Conservation (phyloP, 2,888 invertebrate genomes). For the Andrena dorsata region DNA sequence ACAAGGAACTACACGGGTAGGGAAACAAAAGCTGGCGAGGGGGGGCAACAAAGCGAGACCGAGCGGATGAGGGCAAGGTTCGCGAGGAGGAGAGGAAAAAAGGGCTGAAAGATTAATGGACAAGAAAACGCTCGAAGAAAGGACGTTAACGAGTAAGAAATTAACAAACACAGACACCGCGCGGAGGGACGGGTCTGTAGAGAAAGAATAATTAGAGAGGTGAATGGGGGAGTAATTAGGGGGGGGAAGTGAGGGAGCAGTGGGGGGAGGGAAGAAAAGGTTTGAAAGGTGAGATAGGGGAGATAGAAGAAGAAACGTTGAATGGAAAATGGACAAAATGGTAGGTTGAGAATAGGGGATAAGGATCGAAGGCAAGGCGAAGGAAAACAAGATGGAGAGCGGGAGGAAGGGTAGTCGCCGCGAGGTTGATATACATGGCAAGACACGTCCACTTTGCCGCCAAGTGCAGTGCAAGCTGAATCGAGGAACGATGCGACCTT, state of each 20-base stretch:
- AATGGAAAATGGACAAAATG: neutral
- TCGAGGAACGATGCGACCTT: constrained; percentile 45
- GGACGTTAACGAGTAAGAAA: constrained; percentile 38
- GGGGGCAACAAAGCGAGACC: constrained; percentile 3
- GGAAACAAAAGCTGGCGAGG: constrained; percentile 32
- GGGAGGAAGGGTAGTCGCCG: constrained; percentile 42
- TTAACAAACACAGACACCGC: constrained; percentile 8
- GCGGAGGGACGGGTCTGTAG: constrained; percentile 1
- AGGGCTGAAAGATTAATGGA: constrained; percentile 28
- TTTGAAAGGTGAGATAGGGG: neutral
- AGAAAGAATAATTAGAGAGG: constrained; percentile 23
- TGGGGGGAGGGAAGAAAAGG: neutral
- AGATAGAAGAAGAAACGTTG: constrained; percentile 25
- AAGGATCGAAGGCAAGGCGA: no score
- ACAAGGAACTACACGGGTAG: constrained; percentile 2
- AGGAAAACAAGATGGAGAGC: no score
- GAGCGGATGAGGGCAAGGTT: neutral
- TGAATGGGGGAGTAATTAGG: constrained; percentile 19
- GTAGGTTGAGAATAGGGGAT: neutral
- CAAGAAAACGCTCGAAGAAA: constrained; percentile 24
- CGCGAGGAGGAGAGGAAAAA: neutral
- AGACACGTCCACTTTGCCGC: constrained; percentile 58
- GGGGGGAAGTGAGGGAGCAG: constrained; percentile 7
- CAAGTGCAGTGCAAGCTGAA: constrained; percentile 49
- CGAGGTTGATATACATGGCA: constrained; percentile 44